These are phyloP conservation scores for Takifugu rubripes DNA, from an alignment of 2,797 vertebrate species.

Conservation along the genomic window DNA sequence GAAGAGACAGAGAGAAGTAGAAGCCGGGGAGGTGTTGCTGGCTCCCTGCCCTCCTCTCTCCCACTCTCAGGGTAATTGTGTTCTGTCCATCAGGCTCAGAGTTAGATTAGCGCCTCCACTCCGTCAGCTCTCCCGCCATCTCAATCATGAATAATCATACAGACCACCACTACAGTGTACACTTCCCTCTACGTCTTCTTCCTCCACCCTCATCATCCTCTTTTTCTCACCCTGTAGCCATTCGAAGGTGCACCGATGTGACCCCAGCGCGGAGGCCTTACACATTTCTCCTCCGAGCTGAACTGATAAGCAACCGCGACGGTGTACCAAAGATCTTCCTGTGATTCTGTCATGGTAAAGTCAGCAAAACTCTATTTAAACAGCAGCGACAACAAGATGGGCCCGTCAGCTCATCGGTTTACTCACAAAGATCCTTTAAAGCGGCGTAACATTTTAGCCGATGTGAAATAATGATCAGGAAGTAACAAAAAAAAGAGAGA, in stretches of 20 bases:
- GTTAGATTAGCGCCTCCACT: constrained; percentile 61
- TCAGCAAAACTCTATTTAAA: constrained; percentile 10
- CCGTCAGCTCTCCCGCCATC: constrained; percentile 56
- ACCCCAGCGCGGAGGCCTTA: constrained; percentile 27
- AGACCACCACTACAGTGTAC: constrained; percentile 26
- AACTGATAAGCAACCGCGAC: constrained; percentile 45
- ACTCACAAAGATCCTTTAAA: not conserved
- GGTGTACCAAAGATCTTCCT: constrained; percentile 35
- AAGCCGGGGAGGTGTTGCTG: not conserved
- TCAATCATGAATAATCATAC: constrained; percentile 62
- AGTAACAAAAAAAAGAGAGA: not conserved
- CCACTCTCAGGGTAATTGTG: constrained; percentile 57
- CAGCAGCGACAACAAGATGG: constrained; percentile 3
- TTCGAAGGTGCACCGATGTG: constrained; percentile 1
- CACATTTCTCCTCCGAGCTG: constrained; percentile 7
- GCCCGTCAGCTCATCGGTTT: not conserved
- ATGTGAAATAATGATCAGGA: constrained; percentile 4
- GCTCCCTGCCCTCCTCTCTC: constrained; percentile 18
- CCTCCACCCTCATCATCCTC: not conserved
- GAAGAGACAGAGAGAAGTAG: constrained; percentile 15
- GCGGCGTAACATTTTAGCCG: constrained; percentile 11
- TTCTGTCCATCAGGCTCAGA: constrained; percentile 69
- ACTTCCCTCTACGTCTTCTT: constrained; percentile 9
- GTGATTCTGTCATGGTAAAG: constrained; percentile 7
- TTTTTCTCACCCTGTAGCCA: not conserved